Percentiles rank a stretch among this genome's conserved stretches.
These are phyloP conservation scores for Drosophila repleta DNA, from an alignment of 1,140 invertebrate species.

Conservation along the genomic window DNA sequence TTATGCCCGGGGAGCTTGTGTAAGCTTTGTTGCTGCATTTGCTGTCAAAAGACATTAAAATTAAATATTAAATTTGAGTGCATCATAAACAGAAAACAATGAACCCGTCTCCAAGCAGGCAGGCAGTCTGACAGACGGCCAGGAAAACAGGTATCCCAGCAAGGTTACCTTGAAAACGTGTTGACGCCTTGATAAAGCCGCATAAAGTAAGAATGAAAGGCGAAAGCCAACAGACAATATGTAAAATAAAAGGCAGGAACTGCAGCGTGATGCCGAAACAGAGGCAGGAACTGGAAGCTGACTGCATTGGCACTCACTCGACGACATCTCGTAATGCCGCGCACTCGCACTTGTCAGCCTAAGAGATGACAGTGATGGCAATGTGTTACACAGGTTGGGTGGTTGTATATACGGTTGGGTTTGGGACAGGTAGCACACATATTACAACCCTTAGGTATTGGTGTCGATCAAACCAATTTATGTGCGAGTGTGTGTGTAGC, in stretches of 20 bases:
- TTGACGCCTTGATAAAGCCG: conserved; percentile 37
- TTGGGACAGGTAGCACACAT: conserved; percentile 53
- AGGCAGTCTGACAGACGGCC: background rate
- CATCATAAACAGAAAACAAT: conserved; percentile 70
- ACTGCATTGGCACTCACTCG: conserved; percentile 42
- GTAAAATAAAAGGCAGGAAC: conserved; percentile 43
- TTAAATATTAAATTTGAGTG: conserved; percentile 79
- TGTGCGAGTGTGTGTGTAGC: conserved; percentile 26
- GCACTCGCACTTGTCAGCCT: conserved; percentile 76
- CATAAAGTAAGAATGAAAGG: conserved; percentile 17
- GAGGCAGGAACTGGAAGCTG: background rate
- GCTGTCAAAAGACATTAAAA: conserved; percentile 62
- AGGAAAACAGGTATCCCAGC: background rate
- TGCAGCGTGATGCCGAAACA: conserved; percentile 21
- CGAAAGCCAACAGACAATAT: conserved; percentile 35
- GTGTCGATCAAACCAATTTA: conserved; percentile 77
- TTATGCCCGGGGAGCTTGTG: conserved; percentile 1
- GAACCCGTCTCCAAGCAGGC: conserved; percentile 43
- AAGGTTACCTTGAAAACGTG: conserved; percentile 47
- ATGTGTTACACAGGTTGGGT: conserved; percentile 57
- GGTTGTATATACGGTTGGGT: conserved; percentile 4
- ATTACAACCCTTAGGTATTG: conserved; percentile 72
- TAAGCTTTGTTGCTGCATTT: conserved; percentile 21
- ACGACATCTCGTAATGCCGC: conserved; percentile 72
- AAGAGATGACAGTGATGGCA: conserved; percentile 77